Conservation (phyloP, 2,113 vertebrate species). For the Catharus minimus region DNA sequence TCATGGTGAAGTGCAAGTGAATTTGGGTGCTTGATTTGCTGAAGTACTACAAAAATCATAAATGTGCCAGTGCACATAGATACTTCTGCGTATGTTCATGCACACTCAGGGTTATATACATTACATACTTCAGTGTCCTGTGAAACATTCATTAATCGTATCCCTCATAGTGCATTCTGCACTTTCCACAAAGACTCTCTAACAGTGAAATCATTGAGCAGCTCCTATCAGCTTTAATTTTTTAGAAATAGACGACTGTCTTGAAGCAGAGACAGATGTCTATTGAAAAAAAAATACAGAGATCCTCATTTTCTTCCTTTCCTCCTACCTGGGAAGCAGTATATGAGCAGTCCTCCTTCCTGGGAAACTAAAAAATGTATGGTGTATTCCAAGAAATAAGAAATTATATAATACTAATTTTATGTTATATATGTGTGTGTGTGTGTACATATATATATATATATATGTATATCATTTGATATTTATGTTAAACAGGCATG, state of each 20-base stretch:
- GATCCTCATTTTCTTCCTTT: background rate
- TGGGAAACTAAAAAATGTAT: background rate
- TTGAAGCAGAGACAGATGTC: background rate
- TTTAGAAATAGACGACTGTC: background rate
- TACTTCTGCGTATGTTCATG: background rate
- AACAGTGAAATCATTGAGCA: background rate
- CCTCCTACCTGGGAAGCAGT: background rate
- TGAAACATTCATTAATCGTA: background rate
- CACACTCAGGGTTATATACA: background rate
- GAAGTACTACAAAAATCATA: background rate
- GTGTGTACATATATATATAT: background rate
- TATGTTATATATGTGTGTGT: too few species aligned
- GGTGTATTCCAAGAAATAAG: background rate
- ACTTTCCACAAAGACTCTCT: background rate
- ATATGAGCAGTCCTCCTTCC: background rate
- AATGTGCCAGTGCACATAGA: background rate
- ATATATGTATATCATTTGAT: background rate
- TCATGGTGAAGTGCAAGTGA: background rate
- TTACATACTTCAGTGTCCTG: background rate
- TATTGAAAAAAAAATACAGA: background rate
- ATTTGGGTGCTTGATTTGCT: background rate
- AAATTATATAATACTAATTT: background rate
- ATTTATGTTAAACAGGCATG: accelerated
- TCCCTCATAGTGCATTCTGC: background rate
- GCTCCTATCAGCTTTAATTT: background rate